Percentiles rank a stretch among this genome's conserved stretches.
Conservation (phyloP, 1,140 invertebrate genomes). For the Pectinophora gossypiella region DNA sequence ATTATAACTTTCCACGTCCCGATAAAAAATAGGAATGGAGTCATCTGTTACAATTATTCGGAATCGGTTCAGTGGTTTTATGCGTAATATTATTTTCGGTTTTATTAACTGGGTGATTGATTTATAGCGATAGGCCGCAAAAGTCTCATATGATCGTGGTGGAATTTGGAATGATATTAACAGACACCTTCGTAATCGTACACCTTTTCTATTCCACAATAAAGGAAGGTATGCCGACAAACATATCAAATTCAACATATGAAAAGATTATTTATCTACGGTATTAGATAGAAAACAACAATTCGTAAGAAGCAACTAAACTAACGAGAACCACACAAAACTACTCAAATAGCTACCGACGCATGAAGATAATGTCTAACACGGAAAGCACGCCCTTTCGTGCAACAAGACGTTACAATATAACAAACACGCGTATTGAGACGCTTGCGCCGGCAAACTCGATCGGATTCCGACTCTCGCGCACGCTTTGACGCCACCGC, state of each 20-base stretch:
- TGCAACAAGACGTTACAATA: slow-evolving; percentile 19
- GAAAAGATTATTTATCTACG: too few species aligned
- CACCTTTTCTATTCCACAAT: too few species aligned
- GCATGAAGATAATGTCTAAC: neutral
- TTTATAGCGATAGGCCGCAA: slow-evolving; percentile 3
- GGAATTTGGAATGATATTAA: neutral
- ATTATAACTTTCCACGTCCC: slow-evolving; percentile 60
- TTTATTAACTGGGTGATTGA: slow-evolving; percentile 11
- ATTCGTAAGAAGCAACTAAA: too few species aligned
- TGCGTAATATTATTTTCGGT: neutral
- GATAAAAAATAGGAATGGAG: slow-evolving; percentile 63
- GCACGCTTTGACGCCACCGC: slow-evolving; percentile 60
- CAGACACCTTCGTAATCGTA: too few species aligned
- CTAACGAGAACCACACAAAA: too few species aligned
- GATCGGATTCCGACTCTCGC: slow-evolving; percentile 48
- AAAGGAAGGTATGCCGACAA: too few species aligned
- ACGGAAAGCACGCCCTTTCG: slow-evolving; percentile 8
- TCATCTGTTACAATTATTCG: slow-evolving; percentile 51
- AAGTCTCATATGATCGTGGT: neutral
- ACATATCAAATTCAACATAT: too few species aligned
- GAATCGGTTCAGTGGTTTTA: slow-evolving; percentile 14
- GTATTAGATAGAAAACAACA: too few species aligned
- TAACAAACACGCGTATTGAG: slow-evolving; percentile 35
- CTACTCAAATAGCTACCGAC: too few species aligned
- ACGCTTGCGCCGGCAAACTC: slow-evolving; percentile 45